Evolutionary conservation across 2,888 invertebrate genomes (phyloP), one percentile per base, ranked within the genome.

Genomic region (Hemicrepidius hirtus): DNA sequence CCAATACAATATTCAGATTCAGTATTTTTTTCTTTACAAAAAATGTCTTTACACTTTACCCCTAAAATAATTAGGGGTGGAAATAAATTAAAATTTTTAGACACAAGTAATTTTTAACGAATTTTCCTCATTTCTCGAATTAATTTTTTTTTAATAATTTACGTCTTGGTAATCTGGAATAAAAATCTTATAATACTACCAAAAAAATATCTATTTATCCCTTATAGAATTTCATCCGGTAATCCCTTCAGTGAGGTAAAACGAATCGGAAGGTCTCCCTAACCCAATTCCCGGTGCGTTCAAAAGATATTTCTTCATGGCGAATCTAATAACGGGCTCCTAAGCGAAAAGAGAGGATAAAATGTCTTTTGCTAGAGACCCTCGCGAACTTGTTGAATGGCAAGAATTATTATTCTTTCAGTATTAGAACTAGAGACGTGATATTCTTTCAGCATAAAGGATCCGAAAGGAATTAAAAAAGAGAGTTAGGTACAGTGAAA

Each of bases 351-450:
- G 74, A 73, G 73, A 71, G 75, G 75, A 77, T 76, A 75, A 76
- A 76, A 76, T 76, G 72, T 75, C 75, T 76, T 76, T 74, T 70
- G 63, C 66, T n/a, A 64, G 72, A 13, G 63, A 73, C 75, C 75
- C 75, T 75, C 65, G 18, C 50, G 67, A 70, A 77, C 77, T 77
- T 77, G 77, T 77, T 77, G 77, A 77, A 77, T 77, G 69, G 64
- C 65, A 53, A 60, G 40, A 41, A 3, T 68, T 64, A 72, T 72
- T 66, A 71, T 66, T 71, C 60, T 71, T 46, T 46, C 46, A 18
- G 16, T 32, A 32, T 46, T 46, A 46, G 46, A 46, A 18, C 18
- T 18, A 46, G 46, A 46, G 46, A 46, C 40, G 18, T 46, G 46
- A 46, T 46, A 18, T 46, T 46, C 46, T 46, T 46, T 44, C 41